These are phyloP conservation scores for Colossoma macropomum DNA, from an alignment of 2,113 vertebrate species.

Conservation along the genomic window DNA sequence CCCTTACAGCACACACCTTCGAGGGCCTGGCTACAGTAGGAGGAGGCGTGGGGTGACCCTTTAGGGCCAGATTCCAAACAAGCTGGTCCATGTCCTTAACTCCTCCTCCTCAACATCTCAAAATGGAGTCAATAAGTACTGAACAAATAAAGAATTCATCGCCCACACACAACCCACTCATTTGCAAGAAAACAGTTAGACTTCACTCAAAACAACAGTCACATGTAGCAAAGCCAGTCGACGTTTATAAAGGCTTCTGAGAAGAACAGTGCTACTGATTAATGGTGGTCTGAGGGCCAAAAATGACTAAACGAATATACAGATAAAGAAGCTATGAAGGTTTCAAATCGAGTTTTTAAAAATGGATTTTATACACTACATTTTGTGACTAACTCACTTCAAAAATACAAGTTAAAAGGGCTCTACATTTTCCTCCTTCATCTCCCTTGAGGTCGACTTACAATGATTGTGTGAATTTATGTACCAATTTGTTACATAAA, in stretches of 20 bases:
- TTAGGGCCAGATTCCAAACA: conserved; percentile 67
- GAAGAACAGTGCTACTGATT: neutral
- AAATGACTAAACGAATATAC: no score
- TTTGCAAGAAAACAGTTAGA: neutral
- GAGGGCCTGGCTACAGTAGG: conserved; percentile 32
- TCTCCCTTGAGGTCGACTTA: no score
- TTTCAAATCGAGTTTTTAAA: no score
- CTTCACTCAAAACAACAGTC: conserved; percentile 19
- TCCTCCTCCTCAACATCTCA: conserved; percentile 34
- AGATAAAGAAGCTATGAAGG: no score
- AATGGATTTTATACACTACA: no score
- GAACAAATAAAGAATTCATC: conserved; percentile 54
- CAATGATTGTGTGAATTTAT: no score
- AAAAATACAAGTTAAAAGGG: no score
- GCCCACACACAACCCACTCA: conserved; percentile 38
- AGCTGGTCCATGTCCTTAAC: conserved; percentile 67
- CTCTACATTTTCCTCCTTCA: no score
- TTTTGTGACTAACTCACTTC: no score
- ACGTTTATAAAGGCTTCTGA: neutral
- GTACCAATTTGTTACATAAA: no score
- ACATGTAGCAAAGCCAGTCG: neutral
- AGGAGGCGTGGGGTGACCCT: conserved; percentile 24
- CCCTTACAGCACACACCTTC: conserved; percentile 27
- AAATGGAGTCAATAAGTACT: conserved; percentile 62
- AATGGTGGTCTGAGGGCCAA: no score